Evolutionary conservation across 2,113 vertebrate species (phyloP), one percentile per base, ranked within the genome.

Genomic region (Lepidiolamprologus cunningtoni): DNA sequence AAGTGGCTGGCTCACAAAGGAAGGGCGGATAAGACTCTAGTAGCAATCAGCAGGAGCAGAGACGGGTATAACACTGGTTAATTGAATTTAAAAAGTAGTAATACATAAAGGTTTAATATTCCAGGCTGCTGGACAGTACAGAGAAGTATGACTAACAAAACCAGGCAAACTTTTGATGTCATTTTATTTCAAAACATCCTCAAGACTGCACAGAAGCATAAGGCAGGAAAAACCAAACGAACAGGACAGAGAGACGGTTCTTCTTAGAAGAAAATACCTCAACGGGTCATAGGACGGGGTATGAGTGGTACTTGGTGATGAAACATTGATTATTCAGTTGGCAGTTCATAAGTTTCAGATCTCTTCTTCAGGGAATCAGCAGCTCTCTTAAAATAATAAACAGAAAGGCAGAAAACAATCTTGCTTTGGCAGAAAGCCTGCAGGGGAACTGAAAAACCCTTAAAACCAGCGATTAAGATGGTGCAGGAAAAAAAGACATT

Each of bases 201-300:
- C 73, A 78, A 31, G 16, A 50, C 42, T n/a, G 71, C 42, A 50
- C 71, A 78, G 40, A 78, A 78, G 71, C 23, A 78, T 31, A 19
- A 31, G 42, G 42, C 12, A n/a, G 9, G 40, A 76, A 76, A 50
- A 78, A 31, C 2, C 66, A 47, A 76, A 45, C 4, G 14, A 47
- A 26, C 81, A n/a, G 88, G 90, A 92, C 37, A 37, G 42, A 47
- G 23, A 50, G 23, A 31, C 4, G 3, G 42, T 78, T 78, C 71
- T 50, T 78, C 86, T 93, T 71, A 91, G 91, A 93, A 91, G 89
- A 93, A 92, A 91, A 83, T 57, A 50, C 31, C 79, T 89, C 83
- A 17, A 19, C 47, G 52, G 42, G 23, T 78, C 42, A 58, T 1
- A 5, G 40, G 45, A 8, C 3, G 6, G 37, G 58, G 17, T 6